phyloP scores from a whole-genome alignment of 37 sponge, comb jelly and placozoan species.

The Geodia barretti region DNA sequence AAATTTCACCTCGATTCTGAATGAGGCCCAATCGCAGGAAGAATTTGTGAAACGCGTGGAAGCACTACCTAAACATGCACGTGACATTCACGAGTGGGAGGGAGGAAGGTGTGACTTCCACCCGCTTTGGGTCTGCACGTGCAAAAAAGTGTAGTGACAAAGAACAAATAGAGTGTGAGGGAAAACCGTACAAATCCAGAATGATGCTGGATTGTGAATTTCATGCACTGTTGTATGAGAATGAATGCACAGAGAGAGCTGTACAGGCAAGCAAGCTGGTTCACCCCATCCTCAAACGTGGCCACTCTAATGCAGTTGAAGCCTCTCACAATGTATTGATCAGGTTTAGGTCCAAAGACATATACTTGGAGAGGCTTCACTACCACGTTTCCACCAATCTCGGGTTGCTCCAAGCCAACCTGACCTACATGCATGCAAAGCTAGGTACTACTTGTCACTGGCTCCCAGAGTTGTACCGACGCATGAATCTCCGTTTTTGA shows the following conservation, averaged over 20 bases:
- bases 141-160: background rate
- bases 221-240: constrained; percentile 10
- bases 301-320: constrained; percentile 12
- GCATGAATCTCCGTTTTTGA: background rate
- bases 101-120: background rate
- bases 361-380: constrained; percentile 14
- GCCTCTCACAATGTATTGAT: constrained; percentile 37
- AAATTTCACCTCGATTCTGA: constrained; percentile 4
- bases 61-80: constrained; percentile 13
- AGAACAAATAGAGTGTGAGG: background rate
- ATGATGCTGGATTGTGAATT: background rate
- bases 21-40: background rate
- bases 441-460: constrained; percentile 7
- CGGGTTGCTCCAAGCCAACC: constrained; percentile 8
- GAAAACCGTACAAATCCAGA: constrained; percentile 9
- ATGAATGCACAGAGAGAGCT: constrained; percentile 8
- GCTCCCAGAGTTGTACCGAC: constrained; percentile 14
- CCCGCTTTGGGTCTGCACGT: background rate
- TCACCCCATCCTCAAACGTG: constrained; percentile 24
- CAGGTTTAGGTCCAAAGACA: constrained; percentile 14
- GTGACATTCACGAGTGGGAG: constrained; percentile 29
- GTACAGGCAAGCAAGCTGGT: background rate
- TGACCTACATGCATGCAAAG: background rate
- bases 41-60: constrained; percentile 2
- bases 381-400: constrained; percentile 14